Percentiles rank a stretch among this genome's conserved stretches.
Evolutionary conservation across 2,113 vertebrate genomes (phyloP).

Genomic region (Dasyornis broadbenti): DNA sequence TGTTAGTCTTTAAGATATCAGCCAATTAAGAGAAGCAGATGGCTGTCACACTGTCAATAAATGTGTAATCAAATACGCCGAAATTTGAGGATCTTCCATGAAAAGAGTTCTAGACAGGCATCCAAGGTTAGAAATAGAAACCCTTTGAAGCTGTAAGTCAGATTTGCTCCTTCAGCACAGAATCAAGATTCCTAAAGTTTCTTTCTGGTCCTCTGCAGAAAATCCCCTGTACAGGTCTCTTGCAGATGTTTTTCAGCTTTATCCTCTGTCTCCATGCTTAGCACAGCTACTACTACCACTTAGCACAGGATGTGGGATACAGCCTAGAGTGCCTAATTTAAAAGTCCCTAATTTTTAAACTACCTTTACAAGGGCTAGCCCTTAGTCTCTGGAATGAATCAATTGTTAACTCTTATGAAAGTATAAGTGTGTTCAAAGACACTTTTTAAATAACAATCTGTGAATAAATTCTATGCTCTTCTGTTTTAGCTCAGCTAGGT

Average conservation of each 20-base stretch:
- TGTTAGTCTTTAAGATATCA: background rate
- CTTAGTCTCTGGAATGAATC: background rate
- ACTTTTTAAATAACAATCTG: background rate
- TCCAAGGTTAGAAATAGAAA: background rate
- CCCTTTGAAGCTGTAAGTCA: background rate
- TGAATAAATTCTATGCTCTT: background rate
- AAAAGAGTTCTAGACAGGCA: background rate
- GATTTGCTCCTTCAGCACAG: background rate
- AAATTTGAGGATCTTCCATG: background rate
- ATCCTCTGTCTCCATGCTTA: background rate
- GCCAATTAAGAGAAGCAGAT: background rate
- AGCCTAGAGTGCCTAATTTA: background rate
- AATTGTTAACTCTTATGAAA: background rate
- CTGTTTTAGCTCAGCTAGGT: background rate
- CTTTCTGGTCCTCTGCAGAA: background rate
- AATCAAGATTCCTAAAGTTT: background rate
- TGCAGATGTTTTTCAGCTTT: background rate
- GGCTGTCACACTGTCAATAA: background rate
- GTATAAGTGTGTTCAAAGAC: background rate
- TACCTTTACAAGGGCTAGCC: background rate
- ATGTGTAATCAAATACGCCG: background rate
- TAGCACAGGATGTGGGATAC: background rate
- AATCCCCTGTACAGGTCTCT: background rate
- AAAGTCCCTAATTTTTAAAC: background rate
- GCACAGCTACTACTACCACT: background rate